phyloP scores from a whole-genome alignment of 1,140 invertebrate species.

The Drosophila virilis region DNA sequence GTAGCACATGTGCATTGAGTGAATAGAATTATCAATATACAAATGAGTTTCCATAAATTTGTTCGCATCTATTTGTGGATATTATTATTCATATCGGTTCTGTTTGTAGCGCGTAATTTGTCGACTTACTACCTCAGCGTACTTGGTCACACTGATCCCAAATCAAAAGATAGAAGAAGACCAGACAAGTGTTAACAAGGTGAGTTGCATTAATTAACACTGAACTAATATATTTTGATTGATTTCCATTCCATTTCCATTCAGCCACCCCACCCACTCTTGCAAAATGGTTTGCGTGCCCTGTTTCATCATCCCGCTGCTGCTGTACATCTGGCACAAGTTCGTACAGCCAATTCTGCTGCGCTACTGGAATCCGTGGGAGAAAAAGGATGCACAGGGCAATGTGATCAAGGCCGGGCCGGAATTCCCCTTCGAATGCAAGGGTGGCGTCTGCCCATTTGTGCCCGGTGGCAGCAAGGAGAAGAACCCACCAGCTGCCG shows the following conservation, averaged over 20 bases:
- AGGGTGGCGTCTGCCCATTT: slow-evolving; percentile 84
- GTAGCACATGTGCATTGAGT: background rate
- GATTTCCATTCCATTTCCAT: background rate
- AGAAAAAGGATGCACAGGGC: slow-evolving; percentile 86
- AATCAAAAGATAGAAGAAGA: slow-evolving; percentile 7
- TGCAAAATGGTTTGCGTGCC: slow-evolving; percentile 90
- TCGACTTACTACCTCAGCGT: background rate
- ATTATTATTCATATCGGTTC: background rate
- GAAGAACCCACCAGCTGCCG: background rate
- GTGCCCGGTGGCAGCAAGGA: slow-evolving; percentile 52
- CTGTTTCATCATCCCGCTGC: slow-evolving; percentile 90
- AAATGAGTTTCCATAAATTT: background rate
- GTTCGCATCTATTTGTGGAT: background rate
- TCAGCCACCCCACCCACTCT: background rate
- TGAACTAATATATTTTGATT: background rate
- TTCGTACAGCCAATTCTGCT: slow-evolving; percentile 89
- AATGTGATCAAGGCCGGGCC: slow-evolving; percentile 85
- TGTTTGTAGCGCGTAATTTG: background rate
- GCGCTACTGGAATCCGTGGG: slow-evolving; percentile 91
- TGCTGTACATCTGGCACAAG: slow-evolving; percentile 91
- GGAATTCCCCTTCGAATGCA: slow-evolving; percentile 86
- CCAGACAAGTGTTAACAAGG: slow-evolving; percentile 5
- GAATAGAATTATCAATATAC: background rate
- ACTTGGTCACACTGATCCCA: slow-evolving; percentile 14
- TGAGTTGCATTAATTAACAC: slow-evolving; percentile 32